Conservation (phyloP, 1,140 invertebrate species). For the Hylaeus volcanicus region DNA sequence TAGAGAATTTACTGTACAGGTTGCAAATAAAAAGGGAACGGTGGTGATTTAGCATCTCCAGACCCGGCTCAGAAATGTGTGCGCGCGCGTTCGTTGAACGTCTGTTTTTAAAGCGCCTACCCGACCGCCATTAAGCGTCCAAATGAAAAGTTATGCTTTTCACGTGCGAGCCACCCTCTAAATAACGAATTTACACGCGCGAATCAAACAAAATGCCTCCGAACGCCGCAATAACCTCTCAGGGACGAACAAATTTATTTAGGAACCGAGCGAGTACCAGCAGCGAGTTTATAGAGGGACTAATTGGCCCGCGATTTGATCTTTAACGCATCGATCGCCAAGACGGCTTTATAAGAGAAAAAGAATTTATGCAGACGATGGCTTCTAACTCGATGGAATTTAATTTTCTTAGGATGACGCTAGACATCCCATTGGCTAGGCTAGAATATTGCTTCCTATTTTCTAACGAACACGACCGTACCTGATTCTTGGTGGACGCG, state of each 20-base stretch:
- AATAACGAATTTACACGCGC: constrained; percentile 31
- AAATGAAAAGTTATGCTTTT: constrained; percentile 44
- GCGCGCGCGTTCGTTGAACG: constrained; percentile 29
- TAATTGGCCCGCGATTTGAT: background rate
- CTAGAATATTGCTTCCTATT: too few species aligned
- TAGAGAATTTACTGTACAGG: constrained; percentile 39
- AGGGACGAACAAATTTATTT: constrained; percentile 8
- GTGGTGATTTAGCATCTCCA: constrained; percentile 40
- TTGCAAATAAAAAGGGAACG: constrained; percentile 41
- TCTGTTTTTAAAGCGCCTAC: constrained; percentile 30
- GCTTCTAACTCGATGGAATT: too few species aligned
- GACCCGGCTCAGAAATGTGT: constrained; percentile 5
- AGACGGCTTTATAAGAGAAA: background rate
- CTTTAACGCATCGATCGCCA: background rate
- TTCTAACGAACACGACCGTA: too few species aligned
- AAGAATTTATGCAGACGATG: too few species aligned
- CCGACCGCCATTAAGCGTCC: constrained; percentile 25
- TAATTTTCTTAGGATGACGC: too few species aligned
- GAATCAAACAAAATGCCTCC: constrained; percentile 7
- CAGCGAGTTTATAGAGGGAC: background rate
- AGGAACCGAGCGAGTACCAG: background rate
- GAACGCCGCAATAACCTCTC: background rate
- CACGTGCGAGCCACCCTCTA: constrained; percentile 37
- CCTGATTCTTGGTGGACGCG: too few species aligned
- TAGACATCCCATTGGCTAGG: too few species aligned